Evolutionary conservation across 2,888 invertebrate genomes (phyloP).

Genomic region (Agrilus mali): DNA sequence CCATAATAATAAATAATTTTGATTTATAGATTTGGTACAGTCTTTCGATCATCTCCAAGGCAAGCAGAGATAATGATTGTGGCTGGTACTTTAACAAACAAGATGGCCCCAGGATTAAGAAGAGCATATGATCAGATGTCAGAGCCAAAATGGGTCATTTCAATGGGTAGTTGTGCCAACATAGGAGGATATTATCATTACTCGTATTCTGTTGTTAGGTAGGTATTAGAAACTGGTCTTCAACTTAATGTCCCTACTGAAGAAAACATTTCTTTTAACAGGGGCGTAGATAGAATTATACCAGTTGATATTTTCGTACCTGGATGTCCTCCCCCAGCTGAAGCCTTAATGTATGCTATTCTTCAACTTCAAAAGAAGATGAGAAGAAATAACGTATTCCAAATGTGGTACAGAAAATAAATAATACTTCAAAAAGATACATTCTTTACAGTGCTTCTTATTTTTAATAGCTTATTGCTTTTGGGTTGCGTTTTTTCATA

Average conservation of each 20-base stretch:
- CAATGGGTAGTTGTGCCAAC: constrained; percentile 69
- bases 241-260: too few relatives aligned
- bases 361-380: constrained; percentile 80
- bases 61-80: constrained; percentile 54
- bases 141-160: constrained; percentile 59
- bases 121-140: constrained; percentile 52
- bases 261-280: constrained; percentile 5
- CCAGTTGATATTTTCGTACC: constrained; percentile 87
- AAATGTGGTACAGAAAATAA: constrained; percentile 27
- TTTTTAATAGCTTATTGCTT: too few relatives aligned
- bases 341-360: constrained; percentile 76
- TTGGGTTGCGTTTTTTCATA: too few relatives aligned
- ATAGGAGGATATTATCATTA: constrained; percentile 70
- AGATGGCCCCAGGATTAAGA: constrained; percentile 55
- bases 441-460: too few relatives aligned
- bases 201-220: constrained; percentile 54
- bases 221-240: background rate
- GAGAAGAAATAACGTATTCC: constrained; percentile 55
- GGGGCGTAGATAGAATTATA: constrained; percentile 67
- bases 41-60: constrained; percentile 48
- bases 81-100: constrained; percentile 52
- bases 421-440: background rate
- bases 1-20: background rate
- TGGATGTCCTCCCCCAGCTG: constrained; percentile 90
- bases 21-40: constrained; percentile 37